phyloP scores from a whole-genome alignment of 2,113 vertebrate species.

The Pygoscelis adeliae region DNA sequence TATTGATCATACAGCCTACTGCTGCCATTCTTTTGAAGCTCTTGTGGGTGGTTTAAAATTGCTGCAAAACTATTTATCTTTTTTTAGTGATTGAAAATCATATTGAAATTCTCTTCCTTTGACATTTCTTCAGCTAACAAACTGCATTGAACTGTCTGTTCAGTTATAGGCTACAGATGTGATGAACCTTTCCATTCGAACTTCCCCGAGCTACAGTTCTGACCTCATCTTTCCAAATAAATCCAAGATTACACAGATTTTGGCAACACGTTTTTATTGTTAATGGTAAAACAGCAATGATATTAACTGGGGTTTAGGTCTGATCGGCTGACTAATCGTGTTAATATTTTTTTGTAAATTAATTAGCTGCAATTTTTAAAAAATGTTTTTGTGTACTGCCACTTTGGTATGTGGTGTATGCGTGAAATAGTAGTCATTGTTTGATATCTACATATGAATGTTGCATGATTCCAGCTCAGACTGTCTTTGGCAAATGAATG shows the following conservation, averaged over 20 bases:
- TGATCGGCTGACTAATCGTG: background rate
- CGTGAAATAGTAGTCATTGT: background rate
- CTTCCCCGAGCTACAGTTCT: background rate
- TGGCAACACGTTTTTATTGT: conserved; percentile 31
- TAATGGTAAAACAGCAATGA: background rate
- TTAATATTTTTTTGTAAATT: background rate
- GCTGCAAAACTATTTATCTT: background rate
- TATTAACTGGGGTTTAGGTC: background rate
- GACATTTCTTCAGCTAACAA: background rate
- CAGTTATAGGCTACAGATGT: background rate
- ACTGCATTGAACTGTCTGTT: background rate
- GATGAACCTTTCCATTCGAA: background rate
- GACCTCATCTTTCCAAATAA: conserved; percentile 12
- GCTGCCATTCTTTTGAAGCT: background rate
- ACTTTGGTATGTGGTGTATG: background rate
- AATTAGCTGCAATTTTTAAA: background rate
- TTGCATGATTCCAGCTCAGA: background rate
- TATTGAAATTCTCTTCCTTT: background rate
- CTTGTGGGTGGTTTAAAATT: background rate
- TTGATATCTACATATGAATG: background rate
- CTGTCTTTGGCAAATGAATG: background rate
- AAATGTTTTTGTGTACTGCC: background rate
- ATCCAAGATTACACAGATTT: conserved; percentile 42
- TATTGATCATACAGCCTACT: background rate
- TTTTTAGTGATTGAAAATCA: background rate